Conservation (phyloP, 2,888 invertebrate genomes). For the Phlogophora meticulosa region DNA sequence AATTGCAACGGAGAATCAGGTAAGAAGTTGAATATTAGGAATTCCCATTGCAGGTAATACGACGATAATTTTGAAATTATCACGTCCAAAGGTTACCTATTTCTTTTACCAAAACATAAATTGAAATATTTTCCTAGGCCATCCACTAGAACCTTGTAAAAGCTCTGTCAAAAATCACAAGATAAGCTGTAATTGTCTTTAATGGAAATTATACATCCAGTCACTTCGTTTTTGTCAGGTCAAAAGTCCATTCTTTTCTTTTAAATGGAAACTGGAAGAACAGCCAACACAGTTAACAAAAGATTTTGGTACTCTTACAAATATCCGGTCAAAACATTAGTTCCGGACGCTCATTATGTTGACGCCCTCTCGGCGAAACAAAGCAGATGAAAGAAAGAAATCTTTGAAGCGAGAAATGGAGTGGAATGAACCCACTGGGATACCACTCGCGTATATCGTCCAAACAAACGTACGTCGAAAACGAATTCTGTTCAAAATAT, state of each 20-base stretch:
- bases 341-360: conserved; percentile 80
- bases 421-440: conserved; percentile 73
- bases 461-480: conserved; percentile 44
- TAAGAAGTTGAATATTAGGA: conserved; percentile 73
- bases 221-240: conserved; percentile 33
- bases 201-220: conserved; percentile 22
- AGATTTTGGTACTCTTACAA: conserved; percentile 74
- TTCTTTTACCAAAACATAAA: neutral
- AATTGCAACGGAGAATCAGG: conserved; percentile 97
- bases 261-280: conserved; percentile 65
- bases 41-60: neutral
- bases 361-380: conserved; percentile 79
- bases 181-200: conserved; percentile 8
- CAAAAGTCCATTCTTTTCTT: conserved; percentile 53
- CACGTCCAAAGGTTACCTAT: neutral
- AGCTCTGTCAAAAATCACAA: conserved; percentile 14
- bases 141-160: neutral
- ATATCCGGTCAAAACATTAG: conserved; percentile 82
- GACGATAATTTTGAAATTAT: neutral
- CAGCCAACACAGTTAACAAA: conserved; percentile 66
- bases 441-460: conserved; percentile 67
- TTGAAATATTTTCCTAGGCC: neutral
- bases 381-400: conserved; percentile 82
- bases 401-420: conserved; percentile 80
- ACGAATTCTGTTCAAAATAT: conserved; percentile 28